Percentiles rank a stretch among this genome's conserved stretches.
phyloP scores from a whole-genome alignment of 2,888 invertebrate genomes.

The Cephus rjabovi region DNA sequence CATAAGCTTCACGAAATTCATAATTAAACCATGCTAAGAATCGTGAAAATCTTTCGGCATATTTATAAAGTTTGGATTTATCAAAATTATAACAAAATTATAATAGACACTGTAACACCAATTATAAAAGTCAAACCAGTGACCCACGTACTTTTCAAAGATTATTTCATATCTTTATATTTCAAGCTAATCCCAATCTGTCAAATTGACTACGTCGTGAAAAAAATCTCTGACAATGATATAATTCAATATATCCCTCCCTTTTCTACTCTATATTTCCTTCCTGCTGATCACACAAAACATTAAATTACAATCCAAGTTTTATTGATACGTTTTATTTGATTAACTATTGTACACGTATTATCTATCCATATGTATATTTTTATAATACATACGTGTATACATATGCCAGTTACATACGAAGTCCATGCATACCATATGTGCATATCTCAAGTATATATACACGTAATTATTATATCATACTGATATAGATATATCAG shows the following conservation, averaged over 20 bases:
- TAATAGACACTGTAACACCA: no score
- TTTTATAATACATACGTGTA: not conserved
- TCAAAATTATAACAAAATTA: no score
- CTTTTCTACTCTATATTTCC: not conserved
- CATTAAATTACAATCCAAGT: slow-evolving; percentile 10
- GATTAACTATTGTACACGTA: slow-evolving; percentile 17
- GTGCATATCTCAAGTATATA: not conserved
- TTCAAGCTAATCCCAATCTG: no score
- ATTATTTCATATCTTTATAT: no score
- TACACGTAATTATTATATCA: not conserved
- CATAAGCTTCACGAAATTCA: no score
- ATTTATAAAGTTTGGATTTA: no score
- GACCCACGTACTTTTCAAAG: no score
- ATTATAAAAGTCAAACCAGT: no score
- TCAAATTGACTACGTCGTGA: no score
- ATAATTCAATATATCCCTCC: not conserved
- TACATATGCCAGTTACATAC: not conserved
- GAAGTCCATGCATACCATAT: not conserved
- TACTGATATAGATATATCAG: not conserved
- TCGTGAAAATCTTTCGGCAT: no score
- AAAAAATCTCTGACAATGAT: not conserved
- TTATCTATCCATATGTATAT: slow-evolving; percentile 15
- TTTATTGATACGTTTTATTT: not conserved
- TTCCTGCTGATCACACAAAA: slow-evolving; percentile 6
- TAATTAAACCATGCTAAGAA: no score